A percentile compares a stretch with the other conserved stretches of the same genome.
These are phyloP conservation scores for Mystacides longicornis DNA, from an alignment of 2,888 invertebrate species.

Conservation along the genomic window DNA sequence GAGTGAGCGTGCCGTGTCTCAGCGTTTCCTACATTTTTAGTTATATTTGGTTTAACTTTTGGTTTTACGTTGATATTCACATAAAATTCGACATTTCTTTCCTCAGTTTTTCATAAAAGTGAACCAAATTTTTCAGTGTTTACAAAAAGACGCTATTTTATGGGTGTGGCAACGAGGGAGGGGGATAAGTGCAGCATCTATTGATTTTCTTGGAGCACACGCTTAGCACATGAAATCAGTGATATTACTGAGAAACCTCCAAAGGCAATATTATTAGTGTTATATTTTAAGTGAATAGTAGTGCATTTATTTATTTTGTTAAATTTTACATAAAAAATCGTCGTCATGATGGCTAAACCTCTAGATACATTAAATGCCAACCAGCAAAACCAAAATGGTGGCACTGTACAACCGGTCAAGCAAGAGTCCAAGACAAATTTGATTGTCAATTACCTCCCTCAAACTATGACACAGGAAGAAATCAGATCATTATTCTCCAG, in stretches of 20 bases:
- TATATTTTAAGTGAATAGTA: constrained; percentile 22
- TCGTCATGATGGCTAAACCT: constrained; percentile 49
- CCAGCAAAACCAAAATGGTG: constrained; percentile 70
- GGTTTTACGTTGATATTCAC: constrained; percentile 23
- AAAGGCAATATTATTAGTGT: constrained; percentile 23
- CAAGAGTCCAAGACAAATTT: constrained; percentile 96
- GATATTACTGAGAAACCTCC: constrained; percentile 28
- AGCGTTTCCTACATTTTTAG: constrained; percentile 25
- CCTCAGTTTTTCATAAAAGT: constrained; percentile 16
- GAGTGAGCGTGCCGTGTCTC: constrained; percentile 24
- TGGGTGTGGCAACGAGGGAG: constrained; percentile 24
- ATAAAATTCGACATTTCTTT: constrained; percentile 22
- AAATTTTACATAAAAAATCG: constrained; percentile 15
- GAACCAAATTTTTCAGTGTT: constrained; percentile 18
- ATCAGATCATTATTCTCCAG: constrained; percentile 89
- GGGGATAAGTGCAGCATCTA: constrained; percentile 39
- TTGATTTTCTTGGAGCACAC: constrained; percentile 53
- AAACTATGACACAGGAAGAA: constrained; percentile 97
- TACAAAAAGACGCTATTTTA: constrained; percentile 21
- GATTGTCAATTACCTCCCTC: constrained; percentile 98
- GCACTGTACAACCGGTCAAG: constrained; percentile 59
- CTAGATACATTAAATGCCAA: constrained; percentile 48
- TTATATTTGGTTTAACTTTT: constrained; percentile 25
- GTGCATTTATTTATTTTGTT: constrained; percentile 23
- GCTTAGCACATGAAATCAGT: constrained; percentile 50